Conservation (phyloP, 2,113 vertebrate species). For the Neotoma lepida region DNA sequence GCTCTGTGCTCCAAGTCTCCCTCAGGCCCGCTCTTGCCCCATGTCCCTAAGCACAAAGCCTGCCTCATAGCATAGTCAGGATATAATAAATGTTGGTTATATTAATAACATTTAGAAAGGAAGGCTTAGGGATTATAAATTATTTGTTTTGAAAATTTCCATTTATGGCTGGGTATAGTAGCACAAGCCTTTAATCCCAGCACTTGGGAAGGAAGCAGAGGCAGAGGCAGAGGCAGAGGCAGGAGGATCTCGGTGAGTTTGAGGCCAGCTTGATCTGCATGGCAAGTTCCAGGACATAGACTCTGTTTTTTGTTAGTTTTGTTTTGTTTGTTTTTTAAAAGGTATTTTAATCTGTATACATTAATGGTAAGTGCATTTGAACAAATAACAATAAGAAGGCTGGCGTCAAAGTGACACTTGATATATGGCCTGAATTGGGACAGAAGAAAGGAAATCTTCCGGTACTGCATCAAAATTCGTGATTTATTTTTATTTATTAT, state of each 20-base stretch:
- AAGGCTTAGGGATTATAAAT: neutral
- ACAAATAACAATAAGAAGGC: neutral
- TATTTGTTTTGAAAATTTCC: neutral
- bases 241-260: neutral
- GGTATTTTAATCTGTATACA: neutral
- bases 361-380: neutral
- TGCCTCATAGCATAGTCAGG: fast-evolving
- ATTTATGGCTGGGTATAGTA: neutral
- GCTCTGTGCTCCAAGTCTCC: fast-evolving
- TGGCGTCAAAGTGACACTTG: neutral
- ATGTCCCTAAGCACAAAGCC: neutral
- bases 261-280: neutral
- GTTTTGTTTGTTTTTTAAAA: neutral
- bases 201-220: neutral
- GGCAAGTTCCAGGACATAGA: neutral
- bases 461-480: neutral
- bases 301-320: neutral
- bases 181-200: neutral
- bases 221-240: neutral
- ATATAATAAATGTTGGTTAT: neutral
- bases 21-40: neutral
- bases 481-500: neutral
- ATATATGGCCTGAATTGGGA: neutral
- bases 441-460: neutral
- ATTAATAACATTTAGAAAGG: neutral